Evolutionary conservation across 2,888 invertebrate species (phyloP).

Genomic region (Lampropteryx suffumata): DNA sequence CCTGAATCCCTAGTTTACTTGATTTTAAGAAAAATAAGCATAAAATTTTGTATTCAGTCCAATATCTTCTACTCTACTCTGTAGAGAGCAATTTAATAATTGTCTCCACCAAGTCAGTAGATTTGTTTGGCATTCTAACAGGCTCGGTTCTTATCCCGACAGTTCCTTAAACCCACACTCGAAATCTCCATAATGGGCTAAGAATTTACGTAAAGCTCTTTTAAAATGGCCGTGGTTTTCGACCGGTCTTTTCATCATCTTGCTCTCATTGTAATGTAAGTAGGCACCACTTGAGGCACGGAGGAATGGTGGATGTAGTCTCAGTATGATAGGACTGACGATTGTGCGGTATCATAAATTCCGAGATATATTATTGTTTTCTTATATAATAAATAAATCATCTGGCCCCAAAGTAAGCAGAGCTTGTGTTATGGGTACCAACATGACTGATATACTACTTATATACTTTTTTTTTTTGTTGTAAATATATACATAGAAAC

Average conservation of each 20-base stretch:
- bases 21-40: not conserved
- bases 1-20: too few relatives aligned
- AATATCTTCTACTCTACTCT: conserved; percentile 1
- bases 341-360: not conserved
- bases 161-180: conserved; percentile 25
- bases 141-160: conserved; percentile 23
- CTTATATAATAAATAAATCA: too few relatives aligned
- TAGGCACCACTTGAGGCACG: not conserved
- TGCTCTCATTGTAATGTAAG: conserved; percentile 15
- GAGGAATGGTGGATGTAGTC: conserved; percentile 2
- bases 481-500: too few relatives aligned
- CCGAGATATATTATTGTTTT: too few relatives aligned
- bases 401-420: too few relatives aligned
- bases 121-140: conserved; percentile 16
- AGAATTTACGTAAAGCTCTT: conserved; percentile 30
- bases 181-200: conserved; percentile 26
- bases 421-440: too few relatives aligned
- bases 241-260: conserved; percentile 28
- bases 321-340: not conserved
- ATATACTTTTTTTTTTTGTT: too few relatives aligned
- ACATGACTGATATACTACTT: too few relatives aligned
- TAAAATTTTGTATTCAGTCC: not conserved
- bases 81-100: conserved; percentile 17
- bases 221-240: conserved; percentile 27
- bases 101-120: conserved; percentile 15